Percentiles rank a stretch among this genome's conserved stretches.
phyloP scores from a whole-genome alignment of 2,113 vertebrate genomes.

The Procapra przewalskii region DNA sequence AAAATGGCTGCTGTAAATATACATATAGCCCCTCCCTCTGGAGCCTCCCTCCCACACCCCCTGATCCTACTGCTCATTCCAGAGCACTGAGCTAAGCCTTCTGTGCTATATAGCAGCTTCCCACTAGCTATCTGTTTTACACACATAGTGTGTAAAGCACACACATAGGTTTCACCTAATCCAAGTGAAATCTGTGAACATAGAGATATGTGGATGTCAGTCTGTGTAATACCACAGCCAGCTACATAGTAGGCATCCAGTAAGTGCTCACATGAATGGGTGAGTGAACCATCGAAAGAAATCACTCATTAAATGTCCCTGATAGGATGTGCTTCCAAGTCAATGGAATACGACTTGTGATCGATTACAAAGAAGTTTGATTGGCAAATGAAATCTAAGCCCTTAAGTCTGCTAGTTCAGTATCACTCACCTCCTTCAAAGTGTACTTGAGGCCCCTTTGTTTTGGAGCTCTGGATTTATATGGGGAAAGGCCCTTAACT shows the following conservation, averaged over 20 bases:
- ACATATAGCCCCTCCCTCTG: neutral
- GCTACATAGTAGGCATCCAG: neutral
- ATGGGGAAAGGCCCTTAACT: neutral
- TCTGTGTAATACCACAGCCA: neutral
- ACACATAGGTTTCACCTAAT: neutral
- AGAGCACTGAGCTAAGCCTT: neutral
- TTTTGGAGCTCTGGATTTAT: neutral
- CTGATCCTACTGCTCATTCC: neutral
- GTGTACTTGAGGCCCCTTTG: neutral
- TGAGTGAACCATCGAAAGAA: neutral
- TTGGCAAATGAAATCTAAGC: neutral
- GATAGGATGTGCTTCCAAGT: neutral
- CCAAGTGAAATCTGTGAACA: neutral
- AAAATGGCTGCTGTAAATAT: neutral
- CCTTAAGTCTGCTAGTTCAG: neutral
- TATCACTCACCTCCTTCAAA: neutral
- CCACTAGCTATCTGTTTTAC: neutral
- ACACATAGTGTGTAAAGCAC: neutral
- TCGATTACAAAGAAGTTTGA: neutral
- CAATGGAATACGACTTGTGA: neutral
- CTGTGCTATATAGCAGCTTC: neutral
- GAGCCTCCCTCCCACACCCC: neutral
- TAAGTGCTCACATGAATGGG: neutral
- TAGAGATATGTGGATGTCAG: neutral
- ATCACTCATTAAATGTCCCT: neutral